Conservation (phyloP, 2,888 invertebrate genomes). For the Tetranychus piercei region DNA sequence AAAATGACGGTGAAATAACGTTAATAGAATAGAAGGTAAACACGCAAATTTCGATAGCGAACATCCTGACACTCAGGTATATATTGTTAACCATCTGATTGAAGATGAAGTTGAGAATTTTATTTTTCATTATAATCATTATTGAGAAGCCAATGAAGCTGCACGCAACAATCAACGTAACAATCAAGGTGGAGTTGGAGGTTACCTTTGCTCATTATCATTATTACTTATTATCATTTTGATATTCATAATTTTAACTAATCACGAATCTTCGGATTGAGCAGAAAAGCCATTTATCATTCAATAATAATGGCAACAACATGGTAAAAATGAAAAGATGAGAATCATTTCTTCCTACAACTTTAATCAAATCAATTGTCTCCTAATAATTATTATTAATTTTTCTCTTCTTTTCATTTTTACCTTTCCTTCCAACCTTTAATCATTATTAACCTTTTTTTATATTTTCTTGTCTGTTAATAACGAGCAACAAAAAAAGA, state of each 20-base stretch:
- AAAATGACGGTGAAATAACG: background rate
- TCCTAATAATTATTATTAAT: background rate
- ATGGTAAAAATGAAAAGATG: too few relatives aligned
- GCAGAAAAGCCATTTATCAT: background rate
- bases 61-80: background rate
- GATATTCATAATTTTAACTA: background rate
- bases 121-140: background rate
- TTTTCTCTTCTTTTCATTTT: background rate
- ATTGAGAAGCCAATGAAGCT: background rate
- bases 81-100: background rate
- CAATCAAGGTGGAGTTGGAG: slow-evolving; percentile 1
- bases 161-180: background rate
- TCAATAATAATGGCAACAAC: background rate
- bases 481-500: too few relatives aligned
- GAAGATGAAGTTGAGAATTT: background rate
- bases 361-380: background rate
- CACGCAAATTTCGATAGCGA: background rate
- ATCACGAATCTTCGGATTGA: background rate
- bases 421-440: background rate
- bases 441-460: too few relatives aligned
- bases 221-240: background rate
- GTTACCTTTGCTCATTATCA: background rate
- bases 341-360: background rate
- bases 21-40: background rate
- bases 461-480: too few relatives aligned